A percentile compares a stretch with the other conserved stretches of the same genome.
phyloP scores from a whole-genome alignment of 2,888 invertebrate genomes.

The Eudemis profundana region DNA sequence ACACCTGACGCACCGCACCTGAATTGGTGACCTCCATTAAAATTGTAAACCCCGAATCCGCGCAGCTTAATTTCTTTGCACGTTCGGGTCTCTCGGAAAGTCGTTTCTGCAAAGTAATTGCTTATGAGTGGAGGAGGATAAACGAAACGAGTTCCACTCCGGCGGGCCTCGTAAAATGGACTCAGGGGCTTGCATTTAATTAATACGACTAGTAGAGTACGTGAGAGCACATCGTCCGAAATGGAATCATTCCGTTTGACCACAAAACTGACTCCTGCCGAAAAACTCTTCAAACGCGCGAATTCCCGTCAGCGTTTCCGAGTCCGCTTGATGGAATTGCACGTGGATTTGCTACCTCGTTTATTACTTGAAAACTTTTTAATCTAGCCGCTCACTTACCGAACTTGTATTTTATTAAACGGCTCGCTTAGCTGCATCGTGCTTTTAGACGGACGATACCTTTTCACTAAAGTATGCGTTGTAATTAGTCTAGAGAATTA shows the following conservation, averaged over 20 bases:
- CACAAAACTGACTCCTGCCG: constrained; percentile 65
- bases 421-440: constrained; percentile 28
- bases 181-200: constrained; percentile 83
- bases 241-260: constrained; percentile 78
- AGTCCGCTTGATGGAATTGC: constrained; percentile 55
- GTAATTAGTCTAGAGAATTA: constrained; percentile 46
- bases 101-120: constrained; percentile 81
- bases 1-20: constrained; percentile 56
- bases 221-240: constrained; percentile 73
- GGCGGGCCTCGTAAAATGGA: constrained; percentile 78
- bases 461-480: constrained; percentile 39
- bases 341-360: constrained; percentile 42
- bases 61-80: constrained; percentile 78
- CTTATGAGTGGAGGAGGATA: constrained; percentile 83
- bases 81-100: constrained; percentile 74
- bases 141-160: constrained; percentile 80
- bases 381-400: constrained; percentile 31
- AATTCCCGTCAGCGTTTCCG: constrained; percentile 58
- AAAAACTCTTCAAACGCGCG: constrained; percentile 63
- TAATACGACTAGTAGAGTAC: constrained; percentile 79
- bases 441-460: constrained; percentile 38
- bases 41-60: constrained; percentile 70
- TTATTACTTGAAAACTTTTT: constrained; percentile 38
- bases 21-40: constrained; percentile 68
- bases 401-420: constrained; percentile 39